Evolutionary conservation across 1,140 invertebrate genomes (phyloP).

Genomic region (Anastatus disparis): DNA sequence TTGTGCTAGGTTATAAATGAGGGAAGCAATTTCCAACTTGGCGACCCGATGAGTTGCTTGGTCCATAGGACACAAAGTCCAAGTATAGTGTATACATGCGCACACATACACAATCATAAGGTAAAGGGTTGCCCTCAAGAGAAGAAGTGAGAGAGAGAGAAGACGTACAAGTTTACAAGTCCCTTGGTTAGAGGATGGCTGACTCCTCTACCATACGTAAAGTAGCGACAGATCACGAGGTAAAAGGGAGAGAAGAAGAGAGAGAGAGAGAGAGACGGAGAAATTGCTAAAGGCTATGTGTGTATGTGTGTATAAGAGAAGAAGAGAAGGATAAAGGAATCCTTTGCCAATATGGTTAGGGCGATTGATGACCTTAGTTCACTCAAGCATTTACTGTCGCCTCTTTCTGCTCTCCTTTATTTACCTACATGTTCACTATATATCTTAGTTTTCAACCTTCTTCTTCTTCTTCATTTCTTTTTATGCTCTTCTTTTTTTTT

Average conservation of each 20-base stretch:
- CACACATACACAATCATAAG: neutral
- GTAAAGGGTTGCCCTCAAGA: slow-evolving; percentile 15
- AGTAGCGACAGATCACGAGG: neutral
- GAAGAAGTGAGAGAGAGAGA: neutral
- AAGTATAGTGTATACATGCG: neutral
- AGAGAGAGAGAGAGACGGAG: neutral
- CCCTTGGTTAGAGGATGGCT: neutral
- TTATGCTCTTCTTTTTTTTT: neutral
- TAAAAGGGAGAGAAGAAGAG: neutral
- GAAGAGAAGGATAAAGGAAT: slow-evolving; percentile 36
- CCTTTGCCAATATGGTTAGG: slow-evolving; percentile 53
- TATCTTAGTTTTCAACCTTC: neutral
- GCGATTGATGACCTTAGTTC: slow-evolving; percentile 59
- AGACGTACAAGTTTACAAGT: slow-evolving; percentile 23
- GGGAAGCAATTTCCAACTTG: slow-evolving; percentile 59
- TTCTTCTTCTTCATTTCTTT: neutral
- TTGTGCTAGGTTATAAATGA: slow-evolving; percentile 52
- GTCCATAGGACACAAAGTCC: too few relatives aligned
- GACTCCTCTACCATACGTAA: neutral
- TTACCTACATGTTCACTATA: slow-evolving; percentile 17
- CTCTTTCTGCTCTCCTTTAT: slow-evolving; percentile 43
- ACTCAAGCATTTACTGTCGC: slow-evolving; percentile 39
- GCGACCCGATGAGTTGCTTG: slow-evolving; percentile 54
- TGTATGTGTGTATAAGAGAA: neutral
- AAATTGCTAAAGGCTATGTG: too few relatives aligned